phyloP scores from a whole-genome alignment of 2,888 invertebrate species.

The Acrobasis suavella region DNA sequence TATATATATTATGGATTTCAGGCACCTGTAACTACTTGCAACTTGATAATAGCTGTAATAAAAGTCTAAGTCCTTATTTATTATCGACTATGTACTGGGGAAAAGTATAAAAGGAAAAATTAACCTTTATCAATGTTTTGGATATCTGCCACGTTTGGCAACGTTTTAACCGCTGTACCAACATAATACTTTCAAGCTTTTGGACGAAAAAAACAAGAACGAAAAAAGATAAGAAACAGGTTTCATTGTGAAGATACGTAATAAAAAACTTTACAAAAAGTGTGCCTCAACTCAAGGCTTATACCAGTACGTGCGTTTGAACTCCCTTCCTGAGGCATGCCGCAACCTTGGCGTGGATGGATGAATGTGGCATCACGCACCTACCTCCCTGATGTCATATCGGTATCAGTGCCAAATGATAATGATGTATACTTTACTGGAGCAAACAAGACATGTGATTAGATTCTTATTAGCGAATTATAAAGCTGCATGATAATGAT shows the following conservation, averaged over 20 bases:
- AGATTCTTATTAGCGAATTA: conserved; percentile 16
- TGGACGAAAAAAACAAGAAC: neutral
- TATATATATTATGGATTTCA: no score
- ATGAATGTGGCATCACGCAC: conserved; percentile 11
- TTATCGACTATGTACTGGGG: no score
- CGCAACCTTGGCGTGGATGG: conserved; percentile 16
- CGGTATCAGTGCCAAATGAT: conserved; percentile 17
- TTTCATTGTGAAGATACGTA: conserved; percentile 10
- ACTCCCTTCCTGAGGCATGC: conserved; percentile 17
- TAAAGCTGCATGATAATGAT: conserved; percentile 17
- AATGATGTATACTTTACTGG: conserved; percentile 19
- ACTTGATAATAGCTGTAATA: no score
- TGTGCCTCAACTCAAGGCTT: conserved; percentile 11
- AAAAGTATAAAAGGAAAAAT: no score
- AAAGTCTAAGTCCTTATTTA: no score
- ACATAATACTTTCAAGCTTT: neutral
- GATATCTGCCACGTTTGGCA: no score
- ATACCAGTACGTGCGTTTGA: conserved; percentile 1
- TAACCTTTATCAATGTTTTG: no score
- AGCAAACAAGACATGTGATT: conserved; percentile 22
- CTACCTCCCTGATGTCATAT: conserved; percentile 15
- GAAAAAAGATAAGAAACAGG: conserved; percentile 16
- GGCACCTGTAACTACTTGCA: no score
- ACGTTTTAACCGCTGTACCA: no score
- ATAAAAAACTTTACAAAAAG: conserved; percentile 20